These are phyloP conservation scores for Acrocephalus arundinaceus DNA, from an alignment of 2,113 vertebrate genomes.

Conservation along the genomic window DNA sequence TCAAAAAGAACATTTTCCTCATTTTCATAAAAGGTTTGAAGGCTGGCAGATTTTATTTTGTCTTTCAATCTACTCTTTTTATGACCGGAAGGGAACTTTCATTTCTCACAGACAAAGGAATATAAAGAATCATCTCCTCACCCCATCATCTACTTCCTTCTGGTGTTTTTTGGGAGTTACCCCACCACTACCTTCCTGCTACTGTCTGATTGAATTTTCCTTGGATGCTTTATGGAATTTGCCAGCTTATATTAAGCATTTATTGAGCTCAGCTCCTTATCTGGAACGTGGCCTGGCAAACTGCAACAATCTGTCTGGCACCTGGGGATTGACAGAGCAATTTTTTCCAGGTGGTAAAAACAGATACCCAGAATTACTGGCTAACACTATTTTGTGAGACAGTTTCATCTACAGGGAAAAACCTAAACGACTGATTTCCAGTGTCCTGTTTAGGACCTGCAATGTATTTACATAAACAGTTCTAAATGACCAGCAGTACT, in stretches of 20 bases:
- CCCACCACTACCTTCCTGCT: background rate
- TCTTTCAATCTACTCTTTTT: slow-evolving; percentile 25
- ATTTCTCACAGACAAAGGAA: slow-evolving; percentile 24
- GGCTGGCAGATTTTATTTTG: slow-evolving; percentile 57
- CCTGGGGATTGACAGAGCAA: slow-evolving; percentile 65
- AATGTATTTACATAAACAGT: slow-evolving; percentile 47
- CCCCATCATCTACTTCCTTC: background rate
- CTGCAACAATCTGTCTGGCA: slow-evolving; percentile 70
- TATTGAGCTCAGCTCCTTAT: slow-evolving; percentile 69
- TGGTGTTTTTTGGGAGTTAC: background rate
- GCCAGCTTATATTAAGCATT: slow-evolving; percentile 65
- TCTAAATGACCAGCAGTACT: slow-evolving; percentile 54
- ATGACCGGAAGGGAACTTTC: background rate
- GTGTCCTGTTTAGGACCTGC: slow-evolving; percentile 33
- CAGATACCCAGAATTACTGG: slow-evolving; percentile 38
- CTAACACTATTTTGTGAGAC: slow-evolving; percentile 21
- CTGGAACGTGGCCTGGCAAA: slow-evolving; percentile 67
- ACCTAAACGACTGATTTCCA: background rate
- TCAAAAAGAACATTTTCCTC: slow-evolving; percentile 63
- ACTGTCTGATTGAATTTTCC: slow-evolving; percentile 62
- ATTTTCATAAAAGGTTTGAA: slow-evolving; percentile 64
- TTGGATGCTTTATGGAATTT: slow-evolving; percentile 71
- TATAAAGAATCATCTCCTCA: background rate
- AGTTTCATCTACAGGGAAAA: slow-evolving; percentile 31
- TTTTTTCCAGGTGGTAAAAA: slow-evolving; percentile 72